A percentile compares a stretch with the other conserved stretches of the same genome.
These are phyloP conservation scores for Tapirus terrestris DNA, from an alignment of 2,113 vertebrate species.

Conservation along the genomic window DNA sequence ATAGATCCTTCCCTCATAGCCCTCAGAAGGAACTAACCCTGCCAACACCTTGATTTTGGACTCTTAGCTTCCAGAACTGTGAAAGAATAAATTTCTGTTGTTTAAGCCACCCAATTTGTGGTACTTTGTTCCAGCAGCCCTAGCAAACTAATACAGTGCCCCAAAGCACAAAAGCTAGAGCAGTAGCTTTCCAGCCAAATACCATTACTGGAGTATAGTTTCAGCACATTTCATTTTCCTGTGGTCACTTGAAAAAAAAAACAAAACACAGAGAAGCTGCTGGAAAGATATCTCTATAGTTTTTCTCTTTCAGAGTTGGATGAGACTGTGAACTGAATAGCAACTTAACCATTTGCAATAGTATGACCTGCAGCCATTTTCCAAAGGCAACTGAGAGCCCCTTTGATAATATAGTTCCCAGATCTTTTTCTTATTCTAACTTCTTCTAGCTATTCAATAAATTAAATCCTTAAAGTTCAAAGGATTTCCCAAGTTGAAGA, in stretches of 20 bases:
- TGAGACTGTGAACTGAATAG: background rate
- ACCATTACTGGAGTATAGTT: background rate
- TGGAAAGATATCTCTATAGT: background rate
- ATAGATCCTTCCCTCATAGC: background rate
- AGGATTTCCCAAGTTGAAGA: conserved; percentile 7
- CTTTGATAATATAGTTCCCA: background rate
- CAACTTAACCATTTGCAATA: background rate
- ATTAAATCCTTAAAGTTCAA: conserved; percentile 53
- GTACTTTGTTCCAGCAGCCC: background rate
- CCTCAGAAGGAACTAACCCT: background rate
- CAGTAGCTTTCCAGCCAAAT: conserved; percentile 12
- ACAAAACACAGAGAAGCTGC: conserved; percentile 18
- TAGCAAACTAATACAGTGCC: background rate
- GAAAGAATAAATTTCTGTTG: background rate
- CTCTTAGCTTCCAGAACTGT: background rate
- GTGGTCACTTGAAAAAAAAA: background rate
- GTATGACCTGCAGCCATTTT: background rate
- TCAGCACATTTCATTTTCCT: conserved; percentile 60
- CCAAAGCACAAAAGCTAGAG: background rate
- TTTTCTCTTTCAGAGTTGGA: conserved; percentile 9
- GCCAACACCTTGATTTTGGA: conserved; percentile 8
- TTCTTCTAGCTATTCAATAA: conserved; percentile 27
- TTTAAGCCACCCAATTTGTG: background rate
- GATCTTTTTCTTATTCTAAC: background rate
- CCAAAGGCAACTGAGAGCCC: background rate